phyloP scores from a whole-genome alignment of 2,113 vertebrate species.

The Thunnus thynnus region DNA sequence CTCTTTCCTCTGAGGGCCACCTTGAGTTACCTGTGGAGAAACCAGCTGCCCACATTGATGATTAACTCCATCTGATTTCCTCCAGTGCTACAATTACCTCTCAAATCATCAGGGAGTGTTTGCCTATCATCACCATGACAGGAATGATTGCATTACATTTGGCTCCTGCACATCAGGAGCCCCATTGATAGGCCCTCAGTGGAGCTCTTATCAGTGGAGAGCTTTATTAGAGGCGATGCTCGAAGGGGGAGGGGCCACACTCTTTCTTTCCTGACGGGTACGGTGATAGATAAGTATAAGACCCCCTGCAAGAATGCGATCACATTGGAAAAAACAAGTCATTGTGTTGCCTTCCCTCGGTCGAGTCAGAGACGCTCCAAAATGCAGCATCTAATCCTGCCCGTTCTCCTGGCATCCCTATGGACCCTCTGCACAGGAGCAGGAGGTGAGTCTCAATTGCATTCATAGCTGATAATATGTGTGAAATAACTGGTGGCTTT shows the following conservation, averaged over 20 bases:
- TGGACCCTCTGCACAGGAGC: slow-evolving; percentile 63
- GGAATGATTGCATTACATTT: background rate
- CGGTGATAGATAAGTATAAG: slow-evolving; percentile 83
- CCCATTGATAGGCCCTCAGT: slow-evolving; percentile 9
- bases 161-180: slow-evolving; percentile 10
- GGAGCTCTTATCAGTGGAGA: slow-evolving; percentile 39
- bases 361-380: slow-evolving; percentile 54
- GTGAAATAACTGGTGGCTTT: background rate
- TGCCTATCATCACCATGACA: background rate
- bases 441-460: slow-evolving; percentile 77
- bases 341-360: slow-evolving; percentile 41
- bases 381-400: slow-evolving; percentile 75
- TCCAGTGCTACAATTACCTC: background rate
- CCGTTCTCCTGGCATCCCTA: slow-evolving; percentile 63
- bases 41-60: background rate
- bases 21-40: slow-evolving; percentile 12
- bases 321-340: slow-evolving; percentile 56
- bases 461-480: background rate
- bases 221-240: slow-evolving; percentile 68
- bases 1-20: slow-evolving; percentile 10
- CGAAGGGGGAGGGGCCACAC: slow-evolving; percentile 78
- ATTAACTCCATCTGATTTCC: slow-evolving; percentile 15
- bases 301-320: slow-evolving; percentile 78
- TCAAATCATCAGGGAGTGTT: background rate
- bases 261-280: slow-evolving; percentile 59